Evolutionary conservation across 2,113 vertebrate species (phyloP), one percentile per base, ranked within the genome.

Genomic region (Sphyrna mokarran): DNA sequence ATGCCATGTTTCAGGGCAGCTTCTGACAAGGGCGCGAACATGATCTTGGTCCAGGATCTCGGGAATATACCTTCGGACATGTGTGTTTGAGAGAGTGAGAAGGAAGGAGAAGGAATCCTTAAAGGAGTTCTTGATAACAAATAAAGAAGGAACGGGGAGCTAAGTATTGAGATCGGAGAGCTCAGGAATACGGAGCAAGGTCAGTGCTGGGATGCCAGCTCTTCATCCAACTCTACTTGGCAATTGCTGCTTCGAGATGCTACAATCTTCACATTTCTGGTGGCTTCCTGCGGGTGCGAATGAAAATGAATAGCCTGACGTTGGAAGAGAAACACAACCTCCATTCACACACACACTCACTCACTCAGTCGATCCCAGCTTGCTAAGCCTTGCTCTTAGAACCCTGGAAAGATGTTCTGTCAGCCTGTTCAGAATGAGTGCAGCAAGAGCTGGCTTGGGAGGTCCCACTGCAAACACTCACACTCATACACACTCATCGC

Each of bases 1-100:
- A 98, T 98, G 98, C 98, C 98, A 99, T 99, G 97, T 97, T 98
- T 98, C 98, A 96, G 97, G 96, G 96, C 97, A 96, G 96, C 96
- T 96, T 96, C 96, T 91, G 33, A 95, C 66, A 96, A 95, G 96
- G 86, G 37, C 95, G 95, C 96, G 70, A 93, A 96, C 96, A 96
- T 96, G 89, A 22, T 93, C 76, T 91, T 61, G 48, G 95, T 95
- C 58, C 90, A 83, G 96, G 96, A 96, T 96, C 33, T 95, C 96
- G 96, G 72, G 90, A 61, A 96, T 96, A 96, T 95, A 96, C 95
- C 96, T 94, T 85, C 96, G 96, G 95, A 96, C 96, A 96, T 96
- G 96, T 96, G 96, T 96, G 96, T 96, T 96, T 83, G 80, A 8
- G 96, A 95, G 91, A 80, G 95, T 48, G 68, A 96, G 91, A 87